Evolutionary conservation across 2,888 invertebrate genomes (phyloP), one percentile per base, ranked within the genome.

Genomic region (Noctua pronuba): DNA sequence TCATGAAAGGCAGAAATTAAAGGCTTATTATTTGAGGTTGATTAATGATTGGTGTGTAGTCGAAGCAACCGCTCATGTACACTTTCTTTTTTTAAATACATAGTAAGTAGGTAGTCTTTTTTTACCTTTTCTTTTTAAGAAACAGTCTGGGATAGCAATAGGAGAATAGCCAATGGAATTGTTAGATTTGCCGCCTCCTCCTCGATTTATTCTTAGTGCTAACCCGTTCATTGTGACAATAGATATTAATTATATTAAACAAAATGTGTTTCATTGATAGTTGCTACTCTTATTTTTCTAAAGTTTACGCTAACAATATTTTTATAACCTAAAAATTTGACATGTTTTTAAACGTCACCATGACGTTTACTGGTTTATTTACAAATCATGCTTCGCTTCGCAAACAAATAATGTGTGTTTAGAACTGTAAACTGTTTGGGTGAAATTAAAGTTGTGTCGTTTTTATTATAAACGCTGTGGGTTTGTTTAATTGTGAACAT

Each of bases 161-260:
- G 93, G 92, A 21, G 90, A 83, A 77, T 90, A 92, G 55, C 90
- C 89, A 73, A 92, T 91, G 0, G 90, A 86, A 76, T 91, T 92
- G 79, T 92, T 95, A 0, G 88, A 85, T 87, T 94, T 95, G 52
- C 88, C 92, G 35, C 88, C 90, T 16, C 92, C 92, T 24, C 91
- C 91, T 46, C 93, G 90, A 82, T 88, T 92, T 83, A 95, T 92
- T 85, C 95, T 92, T 70, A 95, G 83, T 4, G 92, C 90, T 89
- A 95, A 88, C 16, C 93, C 91, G 85, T 94, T 94, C 95, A 95
- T 95, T 74, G 72, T 90, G n/a, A 1, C 35, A 64, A 73, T 58
- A 44, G 31, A 21, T 55, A 58, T 62, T 64, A 28, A n/a, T 55
- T 18, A 55, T 55, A 66, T 38, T 16, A 7, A 60, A 60, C 11